Evolutionary conservation across 2,113 vertebrate species (phyloP).

Genomic region (Myiozetetes cayanensis): DNA sequence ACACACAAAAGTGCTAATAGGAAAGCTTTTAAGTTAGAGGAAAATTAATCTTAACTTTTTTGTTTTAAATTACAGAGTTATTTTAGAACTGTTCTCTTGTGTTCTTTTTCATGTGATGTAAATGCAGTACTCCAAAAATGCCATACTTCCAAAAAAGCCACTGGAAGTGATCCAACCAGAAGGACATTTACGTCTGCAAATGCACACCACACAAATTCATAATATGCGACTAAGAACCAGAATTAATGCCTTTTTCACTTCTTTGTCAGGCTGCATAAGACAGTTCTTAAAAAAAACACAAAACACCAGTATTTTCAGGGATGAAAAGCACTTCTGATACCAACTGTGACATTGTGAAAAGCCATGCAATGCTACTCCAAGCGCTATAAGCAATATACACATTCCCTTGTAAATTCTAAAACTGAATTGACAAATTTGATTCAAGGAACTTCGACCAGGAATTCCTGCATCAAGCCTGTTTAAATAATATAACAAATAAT

Average conservation of each 20-base stretch:
- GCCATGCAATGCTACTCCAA: neutral
- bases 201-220: neutral
- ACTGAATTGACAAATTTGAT: neutral
- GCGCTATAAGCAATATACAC: neutral
- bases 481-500: neutral
- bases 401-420: neutral
- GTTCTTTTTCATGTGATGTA: neutral
- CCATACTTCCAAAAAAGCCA: neutral
- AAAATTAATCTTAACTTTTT: neutral
- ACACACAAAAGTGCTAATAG: neutral
- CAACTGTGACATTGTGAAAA: neutral
- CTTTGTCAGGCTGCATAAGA: neutral
- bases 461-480: neutral
- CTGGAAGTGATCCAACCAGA: neutral
- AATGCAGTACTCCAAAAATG: neutral
- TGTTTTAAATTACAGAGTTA: neutral
- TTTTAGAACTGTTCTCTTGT: neutral
- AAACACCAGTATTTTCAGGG: neutral
- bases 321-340: neutral
- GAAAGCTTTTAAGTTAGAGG: neutral
- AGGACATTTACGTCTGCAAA: neutral
- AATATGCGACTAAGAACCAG: neutral
- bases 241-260: neutral
- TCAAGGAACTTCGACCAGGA: neutral
- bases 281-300: neutral